These are phyloP conservation scores for Autographa gamma DNA, from an alignment of 2,888 invertebrate genomes.

Conservation along the genomic window DNA sequence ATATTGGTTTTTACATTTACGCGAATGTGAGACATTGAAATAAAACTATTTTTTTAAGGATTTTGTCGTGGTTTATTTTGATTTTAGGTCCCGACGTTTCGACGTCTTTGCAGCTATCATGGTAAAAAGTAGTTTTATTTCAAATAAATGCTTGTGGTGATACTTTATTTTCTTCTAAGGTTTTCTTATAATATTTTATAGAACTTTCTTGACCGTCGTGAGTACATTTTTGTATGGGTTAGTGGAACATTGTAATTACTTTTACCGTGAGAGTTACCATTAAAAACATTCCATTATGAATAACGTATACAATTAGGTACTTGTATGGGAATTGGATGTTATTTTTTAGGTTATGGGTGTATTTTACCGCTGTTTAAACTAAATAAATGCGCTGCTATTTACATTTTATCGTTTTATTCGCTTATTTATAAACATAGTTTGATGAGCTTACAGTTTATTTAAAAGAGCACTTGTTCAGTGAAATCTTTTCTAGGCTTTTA, in stretches of 20 bases:
- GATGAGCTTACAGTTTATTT: no score
- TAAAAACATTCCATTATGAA: constrained; percentile 11
- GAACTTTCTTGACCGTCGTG: neutral
- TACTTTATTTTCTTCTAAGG: neutral
- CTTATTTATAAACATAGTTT: no score
- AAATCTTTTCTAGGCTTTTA: no score
- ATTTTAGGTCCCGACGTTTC: no score
- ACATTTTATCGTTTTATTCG: neutral
- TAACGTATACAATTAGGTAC: constrained; percentile 15
- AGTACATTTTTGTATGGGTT: constrained; percentile 20
- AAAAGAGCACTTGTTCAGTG: no score
- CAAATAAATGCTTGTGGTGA: no score
- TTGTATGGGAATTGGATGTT: constrained; percentile 12
- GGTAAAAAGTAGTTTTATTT: no score
- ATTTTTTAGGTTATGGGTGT: constrained; percentile 10
- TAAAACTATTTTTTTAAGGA: no score
- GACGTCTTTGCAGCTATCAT: no score
- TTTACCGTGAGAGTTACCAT: constrained; percentile 21
- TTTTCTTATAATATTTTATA: neutral
- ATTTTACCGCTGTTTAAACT: neutral
- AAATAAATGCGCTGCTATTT: neutral
- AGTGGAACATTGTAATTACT: constrained; percentile 28
- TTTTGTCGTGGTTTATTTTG: no score
- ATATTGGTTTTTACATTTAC: no score
- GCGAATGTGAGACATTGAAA: no score